A percentile compares a stretch with the other conserved stretches of the same genome.
Evolutionary conservation across 2,797 vertebrate species (phyloP).

Genomic region (Bufotes viridis): DNA sequence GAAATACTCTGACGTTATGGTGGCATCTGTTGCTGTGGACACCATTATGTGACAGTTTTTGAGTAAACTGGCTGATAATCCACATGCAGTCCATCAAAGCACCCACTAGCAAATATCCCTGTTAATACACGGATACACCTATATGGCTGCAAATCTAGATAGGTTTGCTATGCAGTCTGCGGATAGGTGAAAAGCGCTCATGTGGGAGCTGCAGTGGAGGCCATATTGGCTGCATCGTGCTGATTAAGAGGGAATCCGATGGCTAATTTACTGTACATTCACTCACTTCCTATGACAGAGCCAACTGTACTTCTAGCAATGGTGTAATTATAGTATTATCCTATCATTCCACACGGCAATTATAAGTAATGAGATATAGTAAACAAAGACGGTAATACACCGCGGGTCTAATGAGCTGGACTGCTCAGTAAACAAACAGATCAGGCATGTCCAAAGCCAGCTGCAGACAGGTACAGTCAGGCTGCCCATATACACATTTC

Average conservation of each 20-base stretch:
- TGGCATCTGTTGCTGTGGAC: not conserved
- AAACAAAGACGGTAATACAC: too few relatives aligned
- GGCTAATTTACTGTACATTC: not conserved
- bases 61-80: not conserved
- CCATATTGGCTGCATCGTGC: not conserved
- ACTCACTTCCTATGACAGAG: slow-evolving; percentile 8
- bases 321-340: not conserved
- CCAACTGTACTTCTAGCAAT: slow-evolving; percentile 6
- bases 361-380: not conserved
- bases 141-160: not conserved
- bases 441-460: not conserved
- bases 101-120: not conserved
- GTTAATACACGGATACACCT: not conserved
- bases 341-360: not conserved
- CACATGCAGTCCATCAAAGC: not conserved
- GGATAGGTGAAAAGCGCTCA: not conserved
- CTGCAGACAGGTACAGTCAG: too few relatives aligned
- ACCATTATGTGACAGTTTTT: not conserved
- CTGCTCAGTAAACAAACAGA: not conserved
- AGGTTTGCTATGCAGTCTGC: not conserved
- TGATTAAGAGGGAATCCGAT: not conserved
- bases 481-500: not conserved
- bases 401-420: not conserved
- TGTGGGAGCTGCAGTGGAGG: not conserved
- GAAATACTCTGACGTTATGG: not conserved